Evolutionary conservation across 2,797 vertebrate genomes (phyloP).

Genomic region (Notolabrus celidotus): DNA sequence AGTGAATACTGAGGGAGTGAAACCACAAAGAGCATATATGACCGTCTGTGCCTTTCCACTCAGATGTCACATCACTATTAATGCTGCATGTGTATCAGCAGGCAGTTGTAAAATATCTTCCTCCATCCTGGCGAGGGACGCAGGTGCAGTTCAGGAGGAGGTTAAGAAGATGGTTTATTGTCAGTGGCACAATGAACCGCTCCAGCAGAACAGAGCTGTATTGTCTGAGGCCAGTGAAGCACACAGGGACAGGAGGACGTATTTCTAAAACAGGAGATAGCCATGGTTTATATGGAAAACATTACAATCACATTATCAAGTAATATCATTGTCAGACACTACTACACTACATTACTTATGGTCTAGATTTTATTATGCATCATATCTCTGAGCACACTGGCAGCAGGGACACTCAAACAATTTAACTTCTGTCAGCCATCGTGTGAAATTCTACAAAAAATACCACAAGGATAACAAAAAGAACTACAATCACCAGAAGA

Average conservation of each 20-base stretch:
- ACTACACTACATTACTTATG: no score
- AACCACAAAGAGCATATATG: not conserved
- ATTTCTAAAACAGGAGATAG: conserved; percentile 14
- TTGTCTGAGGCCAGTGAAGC: conserved; percentile 42
- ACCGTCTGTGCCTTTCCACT: not conserved
- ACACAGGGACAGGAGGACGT: conserved; percentile 2
- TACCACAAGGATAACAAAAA: no score
- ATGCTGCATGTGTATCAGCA: not conserved
- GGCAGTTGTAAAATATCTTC: conserved; percentile 6
- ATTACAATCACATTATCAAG: not conserved
- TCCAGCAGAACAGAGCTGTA: conserved; percentile 13
- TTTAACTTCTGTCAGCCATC: no score
- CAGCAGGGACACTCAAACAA: no score
- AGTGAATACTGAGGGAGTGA: conserved; percentile 6
- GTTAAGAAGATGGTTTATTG: conserved; percentile 43
- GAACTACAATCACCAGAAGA: no score
- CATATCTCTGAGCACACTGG: no score
- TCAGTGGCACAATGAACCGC: conserved; percentile 21
- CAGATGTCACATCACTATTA: not conserved
- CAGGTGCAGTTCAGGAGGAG: conserved; percentile 8
- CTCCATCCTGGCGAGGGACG: conserved; percentile 18
- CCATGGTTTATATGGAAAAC: not conserved
- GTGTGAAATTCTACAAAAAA: no score
- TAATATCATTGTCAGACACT: not conserved
- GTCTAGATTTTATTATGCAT: no score